Base-by-base conservation (phyloP, 2,797 vertebrate species). In the Choloepus didactylus region DNA sequence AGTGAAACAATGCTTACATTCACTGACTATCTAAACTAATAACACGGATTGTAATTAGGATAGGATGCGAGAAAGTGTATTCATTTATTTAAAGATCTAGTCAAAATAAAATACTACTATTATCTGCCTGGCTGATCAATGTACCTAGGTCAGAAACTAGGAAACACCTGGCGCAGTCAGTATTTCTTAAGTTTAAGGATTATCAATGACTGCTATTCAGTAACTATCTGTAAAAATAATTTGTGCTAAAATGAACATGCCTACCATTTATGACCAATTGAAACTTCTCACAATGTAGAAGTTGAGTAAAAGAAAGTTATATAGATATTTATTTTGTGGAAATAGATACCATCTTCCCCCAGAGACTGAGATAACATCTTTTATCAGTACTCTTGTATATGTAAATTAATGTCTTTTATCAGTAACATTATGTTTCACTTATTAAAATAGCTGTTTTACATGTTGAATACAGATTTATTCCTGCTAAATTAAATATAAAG, bases 401-500 rank as follows among this genome's bases (percentile, higher is more conserved):
- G 54, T 64, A 2, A 10, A 70, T 95, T 89, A 95, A 96, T 9
- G 14, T 49, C 87, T 21, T 85, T 96, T 97, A 90, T 97, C 69
- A 96, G n/a, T 62, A 23, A 82, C 64, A 84, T 83, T 3, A 31
- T 29, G 15, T 70, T 93, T 95, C 64, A 94, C 54, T 80, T 93
- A 79, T 44, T 35, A 76, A 80, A 29, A 29, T 29, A 41, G 6
- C n/a, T 66, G 73, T 1, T 87, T 95, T 59, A n/a, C 83, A 49
- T 54, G 56, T 1, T 14, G 25, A 94, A 75, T 83, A 54, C 73
- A 95, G 95, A 94, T 96, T 83, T 62, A 46, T 0, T 35, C 64
- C 49, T 95, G 60, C 12, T 95, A 96, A 97, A 97, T 96, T 64
- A 93, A 97, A 97, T 60, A 1, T 49, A 77, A 84, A 96, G 94